phyloP scores from a whole-genome alignment of 2,888 invertebrate genomes.

The Gari tellinella region DNA sequence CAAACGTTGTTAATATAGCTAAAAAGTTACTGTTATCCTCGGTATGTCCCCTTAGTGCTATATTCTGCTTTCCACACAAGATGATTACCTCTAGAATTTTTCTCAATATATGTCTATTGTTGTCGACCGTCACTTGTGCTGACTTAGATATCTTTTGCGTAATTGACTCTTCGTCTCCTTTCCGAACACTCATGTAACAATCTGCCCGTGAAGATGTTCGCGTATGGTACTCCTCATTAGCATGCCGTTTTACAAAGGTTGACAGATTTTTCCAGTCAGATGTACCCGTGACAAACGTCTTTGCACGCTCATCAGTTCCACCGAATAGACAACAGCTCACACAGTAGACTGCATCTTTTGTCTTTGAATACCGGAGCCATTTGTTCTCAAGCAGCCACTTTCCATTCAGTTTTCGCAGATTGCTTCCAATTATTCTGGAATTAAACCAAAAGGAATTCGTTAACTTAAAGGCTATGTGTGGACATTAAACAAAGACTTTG shows the following conservation, averaged over 20 bases:
- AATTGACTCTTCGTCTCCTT: conserved; percentile 9
- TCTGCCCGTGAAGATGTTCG: not conserved
- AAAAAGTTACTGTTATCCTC: conserved; percentile 15
- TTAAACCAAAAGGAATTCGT: conserved; percentile 3
- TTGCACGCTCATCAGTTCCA: conserved; percentile 6
- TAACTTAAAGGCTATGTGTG: too few species aligned
- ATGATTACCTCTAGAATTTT: conserved; percentile 38
- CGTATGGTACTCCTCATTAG: not conserved
- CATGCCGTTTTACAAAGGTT: conserved; percentile 24
- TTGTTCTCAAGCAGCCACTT: conserved; percentile 29
- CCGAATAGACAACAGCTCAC: conserved; percentile 18
- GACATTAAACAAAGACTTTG: too few species aligned
- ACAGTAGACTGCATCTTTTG: conserved; percentile 31
- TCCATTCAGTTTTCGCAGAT: conserved; percentile 24
- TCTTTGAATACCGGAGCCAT: conserved; percentile 35
- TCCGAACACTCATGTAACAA: not conserved
- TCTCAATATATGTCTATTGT: conserved; percentile 38
- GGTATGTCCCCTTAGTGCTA: conserved; percentile 7
- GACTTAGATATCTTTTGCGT: not conserved
- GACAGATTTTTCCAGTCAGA: conserved; percentile 26
- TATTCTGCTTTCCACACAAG: conserved; percentile 33
- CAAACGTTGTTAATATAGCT: conserved; percentile 3
- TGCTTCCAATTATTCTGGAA: conserved; percentile 16
- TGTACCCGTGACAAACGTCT: conserved; percentile 9
- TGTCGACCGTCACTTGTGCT: conserved; percentile 5